Percentiles rank a stretch among this genome's conserved stretches.
These are phyloP conservation scores for Aldabrachelys gigantea DNA, from an alignment of 2,113 vertebrate species.

Conservation along the genomic window DNA sequence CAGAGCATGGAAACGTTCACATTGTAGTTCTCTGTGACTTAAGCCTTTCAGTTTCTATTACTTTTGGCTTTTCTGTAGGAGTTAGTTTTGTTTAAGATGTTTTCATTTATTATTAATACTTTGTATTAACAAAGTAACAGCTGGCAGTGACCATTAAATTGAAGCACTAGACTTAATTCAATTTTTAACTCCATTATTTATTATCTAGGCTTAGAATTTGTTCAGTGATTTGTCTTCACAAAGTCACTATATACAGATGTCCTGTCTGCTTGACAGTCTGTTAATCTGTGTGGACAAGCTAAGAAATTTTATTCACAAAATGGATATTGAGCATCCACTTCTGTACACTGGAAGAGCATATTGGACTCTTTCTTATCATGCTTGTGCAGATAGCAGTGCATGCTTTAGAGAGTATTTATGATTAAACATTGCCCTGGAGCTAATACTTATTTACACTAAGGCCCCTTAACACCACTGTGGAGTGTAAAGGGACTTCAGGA, in stretches of 20 bases:
- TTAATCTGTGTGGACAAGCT: constrained; percentile 57
- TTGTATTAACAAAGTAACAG: constrained; percentile 39
- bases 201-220: constrained; percentile 22
- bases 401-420: constrained; percentile 20
- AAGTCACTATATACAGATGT: constrained; percentile 14
- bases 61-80: constrained; percentile 28
- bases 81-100: background rate
- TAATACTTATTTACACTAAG: constrained; percentile 13
- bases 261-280: constrained; percentile 57
- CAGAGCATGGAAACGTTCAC: rapidly evolving
- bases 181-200: too few species aligned
- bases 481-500: background rate
- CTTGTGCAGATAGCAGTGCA: background rate
- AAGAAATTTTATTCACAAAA: constrained; percentile 61
- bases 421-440: background rate
- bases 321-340: constrained; percentile 9
- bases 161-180: background rate
- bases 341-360: background rate
- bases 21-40: background rate
- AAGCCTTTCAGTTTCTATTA: background rate
- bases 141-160: constrained; percentile 39
- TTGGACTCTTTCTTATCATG: background rate
- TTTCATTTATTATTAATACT: constrained; percentile 43
- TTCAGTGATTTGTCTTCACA: constrained; percentile 31
- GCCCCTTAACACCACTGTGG: background rate